Evolutionary conservation across 2,113 vertebrate species (phyloP), one percentile per base, ranked within the genome.

Genomic region (Romanogobio albipinnatus): DNA sequence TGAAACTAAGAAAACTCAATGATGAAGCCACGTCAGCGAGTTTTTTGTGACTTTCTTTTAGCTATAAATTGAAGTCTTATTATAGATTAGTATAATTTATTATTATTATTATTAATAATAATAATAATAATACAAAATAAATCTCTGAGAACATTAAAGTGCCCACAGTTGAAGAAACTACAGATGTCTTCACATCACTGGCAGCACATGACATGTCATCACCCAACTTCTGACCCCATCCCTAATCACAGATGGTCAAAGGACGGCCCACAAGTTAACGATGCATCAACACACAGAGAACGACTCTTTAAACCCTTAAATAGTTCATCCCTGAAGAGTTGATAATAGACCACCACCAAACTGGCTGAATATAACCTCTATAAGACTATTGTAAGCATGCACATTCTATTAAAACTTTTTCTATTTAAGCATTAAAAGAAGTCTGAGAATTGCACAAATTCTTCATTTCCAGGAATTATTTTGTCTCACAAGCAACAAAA

Each of bases 151-250:
- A 29, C 29, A 29, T 29, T 29, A 11, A 61, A 24, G 58, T 61
- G 58, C 58, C 1, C 3, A 24, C 10, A 24, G 58, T n/a, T 61
- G n/a, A 58, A 58, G 36, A n/a, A 36, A 24, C 51, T 58, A 58
- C 17, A 76, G 11, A 33, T 33, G 33, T 76, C 5, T 5, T 33
- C 29, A 39, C n/a, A 6, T 24, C 10, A 73, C 2, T 58, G 51
- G 26, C 19, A 36, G 11, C 17, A n/a, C n/a, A n/a, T n/a, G n/a
- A n/a, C n/a, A n/a, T n/a, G n/a, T n/a, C n/a, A n/a, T n/a, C n/a
- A 76, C 26, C 58, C 75, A 53, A 76, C 51, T 56, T 39, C 17
- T 77, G 75, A 76, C 26, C 73, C 24, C 17, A 7, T n/a, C 26
- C 9, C 51, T 13, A 39, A 58, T 22, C 75, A 58, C 26, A 58